Evolutionary conservation across 2,113 vertebrate genomes (phyloP).

Genomic region (Gavia stellata): DNA sequence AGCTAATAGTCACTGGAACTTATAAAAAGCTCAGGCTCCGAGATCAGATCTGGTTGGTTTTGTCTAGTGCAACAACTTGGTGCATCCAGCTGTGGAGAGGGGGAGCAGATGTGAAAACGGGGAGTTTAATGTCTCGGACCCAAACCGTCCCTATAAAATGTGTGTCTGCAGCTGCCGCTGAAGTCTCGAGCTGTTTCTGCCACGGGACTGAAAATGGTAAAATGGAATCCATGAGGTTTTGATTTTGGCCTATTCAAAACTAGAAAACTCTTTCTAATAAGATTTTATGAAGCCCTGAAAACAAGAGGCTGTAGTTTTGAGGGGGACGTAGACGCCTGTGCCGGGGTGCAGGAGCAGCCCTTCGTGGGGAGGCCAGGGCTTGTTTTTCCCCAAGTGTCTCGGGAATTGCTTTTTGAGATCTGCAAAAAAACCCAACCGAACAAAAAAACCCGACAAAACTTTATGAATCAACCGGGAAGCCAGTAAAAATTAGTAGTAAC

Average conservation of each 20-base stretch:
- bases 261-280: not conserved
- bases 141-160: not conserved
- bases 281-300: not conserved
- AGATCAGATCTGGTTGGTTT: not conserved
- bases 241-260: not conserved
- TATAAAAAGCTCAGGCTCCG: not conserved
- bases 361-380: not conserved
- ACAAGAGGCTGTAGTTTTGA: rapidly evolving
- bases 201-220: not conserved
- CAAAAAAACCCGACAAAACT: not conserved
- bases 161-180: not conserved
- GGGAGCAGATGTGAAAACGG: not conserved
- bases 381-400: not conserved
- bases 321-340: rapidly evolving
- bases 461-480: conserved; percentile 58
- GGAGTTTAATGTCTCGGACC: not conserved
- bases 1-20: not conserved
- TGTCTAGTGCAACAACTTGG: not conserved
- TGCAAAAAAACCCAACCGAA: not conserved
- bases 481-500: conserved; percentile 66
- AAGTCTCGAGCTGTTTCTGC: not conserved
- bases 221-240: not conserved
- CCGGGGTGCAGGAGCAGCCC: not conserved
- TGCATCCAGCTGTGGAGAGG: not conserved
- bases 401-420: conserved; percentile 33